phyloP scores from a whole-genome alignment of 2,888 invertebrate genomes.

The Cynaeus angustus region DNA sequence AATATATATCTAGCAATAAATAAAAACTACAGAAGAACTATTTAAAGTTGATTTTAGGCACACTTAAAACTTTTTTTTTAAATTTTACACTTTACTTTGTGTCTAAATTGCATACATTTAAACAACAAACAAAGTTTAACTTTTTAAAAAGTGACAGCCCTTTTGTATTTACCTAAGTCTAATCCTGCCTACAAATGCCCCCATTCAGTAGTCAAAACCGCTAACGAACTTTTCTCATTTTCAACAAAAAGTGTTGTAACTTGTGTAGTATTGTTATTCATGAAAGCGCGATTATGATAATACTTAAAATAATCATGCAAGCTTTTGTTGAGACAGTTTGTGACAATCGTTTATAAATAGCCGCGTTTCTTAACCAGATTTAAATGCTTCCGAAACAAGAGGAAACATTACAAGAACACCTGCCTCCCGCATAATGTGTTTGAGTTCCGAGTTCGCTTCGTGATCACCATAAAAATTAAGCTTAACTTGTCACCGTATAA shows the following conservation, averaged over 20 bases:
- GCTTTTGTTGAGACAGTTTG: slow-evolving; percentile 43
- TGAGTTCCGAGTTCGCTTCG: slow-evolving; percentile 29
- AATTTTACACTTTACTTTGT: too few relatives aligned
- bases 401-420: slow-evolving; percentile 36
- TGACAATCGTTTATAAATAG: slow-evolving; percentile 43
- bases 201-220: background rate
- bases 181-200: too few relatives aligned
- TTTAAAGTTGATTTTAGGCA: too few relatives aligned
- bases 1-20: too few relatives aligned
- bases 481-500: slow-evolving; percentile 41
- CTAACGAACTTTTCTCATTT: slow-evolving; percentile 15
- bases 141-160: too few relatives aligned
- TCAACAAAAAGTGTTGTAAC: slow-evolving; percentile 17
- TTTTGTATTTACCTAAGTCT: too few relatives aligned
- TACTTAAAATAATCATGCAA: slow-evolving; percentile 31
- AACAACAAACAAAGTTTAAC: too few relatives aligned
- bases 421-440: slow-evolving; percentile 19
- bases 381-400: slow-evolving; percentile 31
- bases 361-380: slow-evolving; percentile 37
- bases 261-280: slow-evolving; percentile 33
- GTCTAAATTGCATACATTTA: too few relatives aligned
- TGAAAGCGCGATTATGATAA: slow-evolving; percentile 39
- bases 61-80: too few relatives aligned
- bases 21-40: too few relatives aligned
- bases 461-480: slow-evolving; percentile 38